phyloP scores from a whole-genome alignment of 2,113 vertebrate species.

The Megaleporinus macrocephalus region DNA sequence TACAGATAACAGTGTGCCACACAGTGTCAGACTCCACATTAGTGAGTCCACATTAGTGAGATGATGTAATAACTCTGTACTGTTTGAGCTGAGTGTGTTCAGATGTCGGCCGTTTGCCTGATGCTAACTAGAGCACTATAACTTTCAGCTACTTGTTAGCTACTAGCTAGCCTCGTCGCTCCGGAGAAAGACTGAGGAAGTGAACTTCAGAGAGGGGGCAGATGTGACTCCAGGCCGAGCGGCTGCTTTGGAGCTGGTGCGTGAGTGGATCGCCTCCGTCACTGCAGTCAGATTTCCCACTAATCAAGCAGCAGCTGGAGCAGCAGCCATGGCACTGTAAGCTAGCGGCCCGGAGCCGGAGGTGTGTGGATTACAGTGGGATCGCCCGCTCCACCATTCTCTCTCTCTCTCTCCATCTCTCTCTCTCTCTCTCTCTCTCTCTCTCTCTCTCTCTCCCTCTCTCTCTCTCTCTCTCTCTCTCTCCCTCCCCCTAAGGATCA shows the following conservation, averaged over 20 bases:
- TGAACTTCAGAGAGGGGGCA: too few relatives aligned
- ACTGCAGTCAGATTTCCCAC: conserved; percentile 53
- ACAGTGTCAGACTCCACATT: too few relatives aligned
- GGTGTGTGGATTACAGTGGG: conserved; percentile 76
- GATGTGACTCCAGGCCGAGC: neutral
- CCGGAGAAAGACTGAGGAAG: too few relatives aligned
- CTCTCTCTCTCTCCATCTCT: conserved; percentile 48
- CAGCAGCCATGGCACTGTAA: conserved; percentile 41
- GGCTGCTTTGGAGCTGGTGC: neutral
- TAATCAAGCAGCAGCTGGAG: conserved; percentile 75
- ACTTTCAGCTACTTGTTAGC: too few relatives aligned
- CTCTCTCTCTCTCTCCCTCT: conserved; percentile 15
- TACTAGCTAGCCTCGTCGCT: too few relatives aligned
- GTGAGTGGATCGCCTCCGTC: neutral
- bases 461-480: conserved; percentile 26
- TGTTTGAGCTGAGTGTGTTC: too few relatives aligned
- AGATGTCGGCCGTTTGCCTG: too few relatives aligned
- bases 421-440: conserved; percentile 10
- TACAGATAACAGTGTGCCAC: too few relatives aligned
- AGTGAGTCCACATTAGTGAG: too few relatives aligned
- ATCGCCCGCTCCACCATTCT: conserved; percentile 62
- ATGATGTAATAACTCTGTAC: too few relatives aligned
- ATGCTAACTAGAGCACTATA: too few relatives aligned
- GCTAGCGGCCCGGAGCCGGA: conserved; percentile 67
- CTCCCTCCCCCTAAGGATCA: conserved; percentile 59